Evolutionary conservation across 2,797 vertebrate species (phyloP), one percentile per base, ranked within the genome.

Genomic region (Chloroceryle amazona): DNA sequence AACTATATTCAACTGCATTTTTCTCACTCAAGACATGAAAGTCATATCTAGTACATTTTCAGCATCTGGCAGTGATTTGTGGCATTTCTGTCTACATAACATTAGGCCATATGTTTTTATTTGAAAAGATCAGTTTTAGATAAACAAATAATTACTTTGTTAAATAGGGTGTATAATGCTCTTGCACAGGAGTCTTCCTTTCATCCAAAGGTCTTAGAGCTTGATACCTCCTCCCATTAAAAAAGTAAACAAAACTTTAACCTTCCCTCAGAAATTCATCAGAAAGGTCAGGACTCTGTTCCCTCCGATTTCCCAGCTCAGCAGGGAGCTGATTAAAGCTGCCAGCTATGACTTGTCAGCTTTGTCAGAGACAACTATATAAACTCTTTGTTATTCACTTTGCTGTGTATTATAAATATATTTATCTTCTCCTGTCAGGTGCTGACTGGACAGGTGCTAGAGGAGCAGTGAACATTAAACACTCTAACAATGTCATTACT

Each of bases 341-440:
- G 94, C 95, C 89, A 95, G 92, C 92, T 91, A 58, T 3, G 35
- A 93, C 96, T 95, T 98, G 98, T 99, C 98, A 98, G 98, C 98
- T 98, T 98, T 99, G 98, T 98, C 98, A 97, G 97, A 98, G 98
- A 98, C 98, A 98, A 98, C 94, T 97, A 89, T 98, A 97, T 98
- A 97, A 98, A 98, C 96, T 97, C 97, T 98, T 98, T 97, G 97
- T 97, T 96, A 97, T 96, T 98, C 95, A 92, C 97, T 97, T 97
- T 96, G 96, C 97, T 98, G 93, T 97, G 80, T 97, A 83, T 97
- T 97, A 96, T 95, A 98, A 97, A 97, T 97, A 94, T 96, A 96
- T 98, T 98, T 98, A 98, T 98, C 98, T 98, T 97, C 86, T 85
- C 88, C 85, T 52, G 96, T 95, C 97, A 97, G 97, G 89, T 25